Evolutionary conservation across 2,797 vertebrate species (phyloP).

Genomic region (Pogoniulus pusillus): DNA sequence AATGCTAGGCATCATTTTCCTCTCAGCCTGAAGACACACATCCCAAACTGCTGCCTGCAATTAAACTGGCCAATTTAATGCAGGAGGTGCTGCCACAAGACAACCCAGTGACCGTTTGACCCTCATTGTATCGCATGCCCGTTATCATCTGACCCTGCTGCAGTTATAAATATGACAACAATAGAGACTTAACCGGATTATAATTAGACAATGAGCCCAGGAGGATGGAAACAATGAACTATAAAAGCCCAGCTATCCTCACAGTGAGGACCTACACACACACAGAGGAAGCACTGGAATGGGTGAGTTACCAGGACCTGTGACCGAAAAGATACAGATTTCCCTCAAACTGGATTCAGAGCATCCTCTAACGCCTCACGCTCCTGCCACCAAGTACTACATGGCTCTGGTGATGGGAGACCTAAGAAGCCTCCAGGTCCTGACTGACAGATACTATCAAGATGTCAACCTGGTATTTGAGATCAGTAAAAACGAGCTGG

Average conservation of each 20-base stretch:
- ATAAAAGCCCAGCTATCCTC: not conserved
- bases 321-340: conserved; percentile 39
- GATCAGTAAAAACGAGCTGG: conserved; percentile 72
- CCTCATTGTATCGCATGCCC: not conserved
- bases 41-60: not conserved
- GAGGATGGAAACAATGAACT: conserved; percentile 63
- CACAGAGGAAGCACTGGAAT: not conserved
- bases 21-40: not conserved
- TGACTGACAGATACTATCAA: conserved; percentile 68
- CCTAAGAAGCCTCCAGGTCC: conserved; percentile 58
- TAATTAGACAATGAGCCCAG: conserved; percentile 67
- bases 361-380: not conserved
- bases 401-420: conserved; percentile 69
- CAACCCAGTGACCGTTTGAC: not conserved
- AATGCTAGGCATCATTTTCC: rapidly evolving
- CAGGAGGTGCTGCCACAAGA: not conserved
- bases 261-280: not conserved
- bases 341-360: conserved; percentile 39
- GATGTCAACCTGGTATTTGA: conserved; percentile 76
- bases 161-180: conserved; percentile 68
- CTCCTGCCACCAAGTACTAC: conserved; percentile 53
- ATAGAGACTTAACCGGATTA: conserved; percentile 44
- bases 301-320: conserved; percentile 41
- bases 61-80: not conserved
- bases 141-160: conserved; percentile 17